Evolutionary conservation across 2,113 vertebrate species (phyloP).

Genomic region (Cololabis saira): DNA sequence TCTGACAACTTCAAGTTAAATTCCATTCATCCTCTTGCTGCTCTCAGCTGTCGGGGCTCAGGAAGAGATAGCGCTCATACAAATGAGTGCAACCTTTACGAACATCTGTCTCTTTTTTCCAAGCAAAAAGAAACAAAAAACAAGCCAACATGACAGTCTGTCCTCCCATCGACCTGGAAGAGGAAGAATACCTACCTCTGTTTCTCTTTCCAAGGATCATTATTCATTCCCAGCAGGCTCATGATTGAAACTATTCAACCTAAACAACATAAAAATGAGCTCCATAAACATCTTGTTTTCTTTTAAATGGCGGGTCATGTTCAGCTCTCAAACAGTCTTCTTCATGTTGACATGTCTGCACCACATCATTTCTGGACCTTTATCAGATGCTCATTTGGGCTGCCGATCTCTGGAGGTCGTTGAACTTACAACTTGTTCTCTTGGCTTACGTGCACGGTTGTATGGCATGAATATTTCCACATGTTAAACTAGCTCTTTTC

Average conservation of each 20-base stretch:
- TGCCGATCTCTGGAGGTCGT: too few species aligned
- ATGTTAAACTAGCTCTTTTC: too few species aligned
- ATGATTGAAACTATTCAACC: not conserved
- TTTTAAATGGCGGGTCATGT: not conserved
- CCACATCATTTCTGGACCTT: too few species aligned
- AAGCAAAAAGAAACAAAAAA: not conserved
- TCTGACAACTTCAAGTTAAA: slow-evolving; percentile 35
- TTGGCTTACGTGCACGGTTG: too few species aligned
- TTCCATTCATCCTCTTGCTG: slow-evolving; percentile 39
- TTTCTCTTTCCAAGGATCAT: too few species aligned
- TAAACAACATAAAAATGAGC: not conserved
- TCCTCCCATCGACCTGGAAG: not conserved
- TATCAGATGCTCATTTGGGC: too few species aligned
- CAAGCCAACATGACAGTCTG: not conserved
- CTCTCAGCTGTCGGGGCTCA: slow-evolving; percentile 43
- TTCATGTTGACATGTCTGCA: too few species aligned
- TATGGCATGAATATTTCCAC: too few species aligned
- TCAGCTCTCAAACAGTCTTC: not conserved
- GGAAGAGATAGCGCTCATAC: slow-evolving; percentile 37
- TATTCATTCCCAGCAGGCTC: too few species aligned
- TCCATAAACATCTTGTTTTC: not conserved
- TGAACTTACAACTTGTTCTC: too few species aligned
- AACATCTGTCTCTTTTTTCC: slow-evolving; percentile 19
- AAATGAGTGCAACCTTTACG: slow-evolving; percentile 2
- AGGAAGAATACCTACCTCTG: not conserved